phyloP scores from a whole-genome alignment of 2,797 vertebrate genomes.

The Anolis apletophallus region DNA sequence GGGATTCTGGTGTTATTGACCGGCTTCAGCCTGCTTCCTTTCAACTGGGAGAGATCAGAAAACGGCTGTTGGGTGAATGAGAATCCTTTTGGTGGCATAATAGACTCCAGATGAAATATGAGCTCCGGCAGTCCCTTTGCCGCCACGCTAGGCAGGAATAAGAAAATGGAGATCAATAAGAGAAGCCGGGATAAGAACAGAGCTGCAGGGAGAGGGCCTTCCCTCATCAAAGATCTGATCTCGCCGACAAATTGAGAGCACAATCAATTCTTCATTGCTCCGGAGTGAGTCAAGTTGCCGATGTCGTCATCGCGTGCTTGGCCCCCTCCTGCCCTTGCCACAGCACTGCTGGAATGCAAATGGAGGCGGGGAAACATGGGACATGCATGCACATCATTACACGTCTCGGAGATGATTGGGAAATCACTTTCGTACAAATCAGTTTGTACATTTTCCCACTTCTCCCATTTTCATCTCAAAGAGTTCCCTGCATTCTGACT shows the following conservation, averaged over 20 bases:
- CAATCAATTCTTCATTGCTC: constrained; percentile 25
- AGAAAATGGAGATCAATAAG: constrained; percentile 14
- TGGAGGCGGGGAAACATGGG: neutral
- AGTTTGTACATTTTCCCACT: too few relatives aligned
- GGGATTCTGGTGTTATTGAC: neutral
- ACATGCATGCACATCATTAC: too few relatives aligned
- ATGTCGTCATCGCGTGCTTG: neutral
- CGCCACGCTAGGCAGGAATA: neutral
- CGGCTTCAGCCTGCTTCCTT: neutral
- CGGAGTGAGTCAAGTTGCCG: neutral
- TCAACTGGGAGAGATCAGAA: neutral
- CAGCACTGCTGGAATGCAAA: constrained; percentile 29
- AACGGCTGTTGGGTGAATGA: neutral
- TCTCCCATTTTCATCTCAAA: too few relatives aligned
- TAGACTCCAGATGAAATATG: neutral
- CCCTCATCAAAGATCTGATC: constrained; percentile 40
- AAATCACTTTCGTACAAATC: too few relatives aligned
- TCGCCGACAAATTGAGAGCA: constrained; percentile 40
- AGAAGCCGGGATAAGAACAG: neutral
- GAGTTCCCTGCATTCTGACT: too few relatives aligned
- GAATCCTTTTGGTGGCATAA: neutral
- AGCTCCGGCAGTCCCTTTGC: neutral
- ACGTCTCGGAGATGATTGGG: too few relatives aligned
- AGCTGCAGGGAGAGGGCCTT: neutral
- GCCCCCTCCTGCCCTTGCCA: fast-evolving